Evolutionary conservation across 2,797 vertebrate species (phyloP), one percentile per base, ranked within the genome.

Genomic region (Melanotaenia pygmaea): DNA sequence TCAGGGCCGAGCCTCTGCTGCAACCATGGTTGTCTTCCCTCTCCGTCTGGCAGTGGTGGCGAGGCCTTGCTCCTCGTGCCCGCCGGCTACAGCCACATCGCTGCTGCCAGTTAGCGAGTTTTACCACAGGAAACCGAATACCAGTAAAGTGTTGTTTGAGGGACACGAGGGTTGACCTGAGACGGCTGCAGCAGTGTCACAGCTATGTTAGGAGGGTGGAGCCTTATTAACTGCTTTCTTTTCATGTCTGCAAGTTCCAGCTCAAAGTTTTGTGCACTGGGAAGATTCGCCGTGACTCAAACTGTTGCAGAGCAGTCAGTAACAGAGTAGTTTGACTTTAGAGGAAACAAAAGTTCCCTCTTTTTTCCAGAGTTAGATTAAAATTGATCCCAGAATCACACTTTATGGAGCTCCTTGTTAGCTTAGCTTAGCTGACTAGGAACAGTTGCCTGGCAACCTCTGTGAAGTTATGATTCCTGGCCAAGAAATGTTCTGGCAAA

Each of bases 1-100:
- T 82, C 65, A 59, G 64, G 62, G 70, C 71, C 63, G 68, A 30
- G 38, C 72, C 59, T 79, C 69, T 72, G 65, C 78, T 79, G 59
- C 71, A 34, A 34, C 32, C 7, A 34, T 34, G 32, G 32, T 34
- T 18, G 59, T 51, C 59, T 34, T 77, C 5, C 1, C 1, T 18
- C 22, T 70, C 64, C 12, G 51, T 70, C 76, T 75, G 72, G 40
- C 24, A 50, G 82, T 78, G 68, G 80, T 2, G 26, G 59, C 26
- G n/a, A 8, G 50, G 37, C 32, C 66, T 84, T 16, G 53, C 40
- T 28, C 72, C 37, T 66, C 67, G 5, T 47, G 77, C 60, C 67
- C 62, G 1, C 24, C 3, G 51, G 40, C 79, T 80, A 72, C 81
- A 74, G 84, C 72, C 14, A 1, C 35, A 6, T 30, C 14, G 4